Percentiles rank a stretch among this genome's conserved stretches.
Conservation (phyloP, 2,797 vertebrate species). For the Rhadinocentrus ornatus region DNA sequence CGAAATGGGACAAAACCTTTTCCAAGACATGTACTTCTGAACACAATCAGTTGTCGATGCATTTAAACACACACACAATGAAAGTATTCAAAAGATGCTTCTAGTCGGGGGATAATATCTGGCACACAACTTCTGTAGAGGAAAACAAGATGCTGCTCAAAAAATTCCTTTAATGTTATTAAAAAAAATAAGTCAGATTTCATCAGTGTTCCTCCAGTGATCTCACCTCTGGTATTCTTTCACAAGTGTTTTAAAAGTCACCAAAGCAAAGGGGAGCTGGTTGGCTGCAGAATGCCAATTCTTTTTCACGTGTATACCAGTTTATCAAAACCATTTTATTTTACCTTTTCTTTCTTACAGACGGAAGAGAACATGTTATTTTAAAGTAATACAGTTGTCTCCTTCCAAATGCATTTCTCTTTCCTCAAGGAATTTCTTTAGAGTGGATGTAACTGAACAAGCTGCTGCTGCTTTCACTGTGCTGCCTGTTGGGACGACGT, state of each 20-base stretch:
- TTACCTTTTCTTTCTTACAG: not conserved
- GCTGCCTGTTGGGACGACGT: not conserved
- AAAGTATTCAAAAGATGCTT: not conserved
- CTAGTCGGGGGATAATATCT: slow-evolving; percentile 1
- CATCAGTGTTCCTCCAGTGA: slow-evolving; percentile 40
- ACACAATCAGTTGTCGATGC: not conserved
- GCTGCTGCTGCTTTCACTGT: slow-evolving; percentile 7
- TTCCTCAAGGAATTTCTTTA: slow-evolving; percentile 8
- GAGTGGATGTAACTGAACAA: not conserved
- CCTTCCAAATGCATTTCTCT: not conserved
- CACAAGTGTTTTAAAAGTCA: slow-evolving; percentile 43
- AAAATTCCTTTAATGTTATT: slow-evolving; percentile 4
- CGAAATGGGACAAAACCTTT: slow-evolving; percentile 94
- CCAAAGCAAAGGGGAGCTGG: slow-evolving; percentile 3
- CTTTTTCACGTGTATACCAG: slow-evolving; percentile 1
- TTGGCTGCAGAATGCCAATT: slow-evolving; percentile 36
- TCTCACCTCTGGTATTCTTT: slow-evolving; percentile 39
- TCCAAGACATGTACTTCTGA: slow-evolving; percentile 93
- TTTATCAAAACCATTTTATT: not conserved
- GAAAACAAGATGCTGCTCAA: slow-evolving; percentile 31
- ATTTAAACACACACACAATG: not conserved
- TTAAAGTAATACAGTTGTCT: slow-evolving; percentile 5
- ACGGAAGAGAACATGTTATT: not conserved
- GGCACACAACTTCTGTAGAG: not conserved
- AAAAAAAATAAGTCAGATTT: not conserved